Evolutionary conservation across 2,113 vertebrate genomes (phyloP), one percentile per base, ranked within the genome.

Genomic region (Percina caprodes): DNA sequence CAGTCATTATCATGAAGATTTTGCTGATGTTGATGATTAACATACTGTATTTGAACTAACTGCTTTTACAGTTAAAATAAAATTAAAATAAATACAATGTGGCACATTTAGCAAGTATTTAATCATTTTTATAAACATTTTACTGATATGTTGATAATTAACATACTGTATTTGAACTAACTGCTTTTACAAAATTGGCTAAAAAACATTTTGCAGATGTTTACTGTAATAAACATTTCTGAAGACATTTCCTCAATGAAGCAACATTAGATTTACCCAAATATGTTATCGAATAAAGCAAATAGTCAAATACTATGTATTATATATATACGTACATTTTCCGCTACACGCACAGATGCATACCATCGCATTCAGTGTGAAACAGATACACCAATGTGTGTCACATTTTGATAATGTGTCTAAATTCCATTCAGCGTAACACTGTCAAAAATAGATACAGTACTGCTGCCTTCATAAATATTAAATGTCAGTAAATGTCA

Each of bases 401-500:
- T 76, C 61, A 63, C 65, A 78, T 46, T 59, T n/a, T 54, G 45
- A 46, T 45, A 56, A 55, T 35, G 52, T 46, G 63, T 69, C 61
- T 58, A 59, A 60, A 69, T 72, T 71, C 33, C 61, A 58, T 68
- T 75, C 24, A 75, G 30, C 8, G 4, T 18, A 23, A 59, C 45
- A 63, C 35, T 48, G 33, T 16, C 67, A 71, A 55, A 69, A 67
- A 81, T 3, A 75, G 48, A 77, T 80, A 66, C 62, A 14, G 54
- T 18, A 56, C 26, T 24, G 21, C 1, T 3, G 6, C 45, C 23
- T 67, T 84, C 89, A 83, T 88, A 33, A 81, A 89, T 85, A 80
- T 81, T 71, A 84, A 84, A 89, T 89, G 51, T 70, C 58, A 76
- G 18, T 51, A 75, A 80, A 89, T 89, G 79, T 77, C 76, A 86